phyloP scores from a whole-genome alignment of 1,140 invertebrate genomes.

The Drosophila kohkoa region DNA sequence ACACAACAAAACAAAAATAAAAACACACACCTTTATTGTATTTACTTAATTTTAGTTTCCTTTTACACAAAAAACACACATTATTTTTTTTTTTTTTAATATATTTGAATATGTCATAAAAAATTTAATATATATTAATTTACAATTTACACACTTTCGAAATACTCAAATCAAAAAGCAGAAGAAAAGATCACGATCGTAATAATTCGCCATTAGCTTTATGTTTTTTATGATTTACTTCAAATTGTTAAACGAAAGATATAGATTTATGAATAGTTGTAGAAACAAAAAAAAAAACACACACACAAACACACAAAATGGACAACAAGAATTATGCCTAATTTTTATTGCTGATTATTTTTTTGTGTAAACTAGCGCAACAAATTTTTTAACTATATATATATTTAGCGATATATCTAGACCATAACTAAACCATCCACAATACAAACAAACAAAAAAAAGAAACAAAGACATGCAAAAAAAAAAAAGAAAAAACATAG shows the following conservation, averaged over 20 bases:
- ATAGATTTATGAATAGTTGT: not conserved
- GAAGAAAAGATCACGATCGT: not conserved
- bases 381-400: constrained; percentile 42
- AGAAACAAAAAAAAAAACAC: too few relatives aligned
- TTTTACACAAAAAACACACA: constrained; percentile 26
- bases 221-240: constrained; percentile 19
- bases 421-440: constrained; percentile 21
- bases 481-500: constrained; percentile 17
- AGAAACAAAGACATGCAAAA: constrained; percentile 13
- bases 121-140: constrained; percentile 28
- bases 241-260: constrained; percentile 17
- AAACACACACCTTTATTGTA: constrained; percentile 11
- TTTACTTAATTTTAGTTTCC: constrained; percentile 38
- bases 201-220: constrained; percentile 35
- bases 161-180: constrained; percentile 45
- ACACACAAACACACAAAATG: too few relatives aligned
- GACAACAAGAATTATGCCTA: not conserved
- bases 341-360: constrained; percentile 26
- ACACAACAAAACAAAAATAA: constrained; percentile 5
- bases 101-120: constrained; percentile 14
- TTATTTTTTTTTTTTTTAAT: constrained; percentile 25
- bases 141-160: constrained; percentile 8
- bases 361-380: constrained; percentile 38
- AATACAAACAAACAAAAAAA: constrained; percentile 17
- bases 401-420: constrained; percentile 23